phyloP scores from a whole-genome alignment of 2,113 vertebrate genomes.

The Parus major region DNA sequence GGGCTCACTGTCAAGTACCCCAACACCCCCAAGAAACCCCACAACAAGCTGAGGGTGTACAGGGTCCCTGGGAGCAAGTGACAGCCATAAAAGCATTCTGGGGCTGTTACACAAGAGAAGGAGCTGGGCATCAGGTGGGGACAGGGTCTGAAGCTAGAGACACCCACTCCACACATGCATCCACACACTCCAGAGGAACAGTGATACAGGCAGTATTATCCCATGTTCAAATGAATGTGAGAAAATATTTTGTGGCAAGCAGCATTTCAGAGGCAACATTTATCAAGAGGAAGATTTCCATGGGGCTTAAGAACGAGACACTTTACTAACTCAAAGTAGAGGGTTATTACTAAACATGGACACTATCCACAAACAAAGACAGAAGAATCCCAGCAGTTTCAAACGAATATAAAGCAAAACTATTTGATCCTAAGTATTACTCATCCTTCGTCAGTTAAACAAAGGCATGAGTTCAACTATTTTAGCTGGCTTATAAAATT shows the following conservation, averaged over 20 bases:
- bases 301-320: neutral
- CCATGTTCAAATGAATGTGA: neutral
- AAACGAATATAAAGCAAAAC: neutral
- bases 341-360: neutral
- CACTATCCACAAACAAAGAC: neutral
- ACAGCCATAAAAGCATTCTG: neutral
- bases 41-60: neutral
- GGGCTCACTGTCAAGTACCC: neutral
- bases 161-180: neutral
- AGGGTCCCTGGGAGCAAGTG: neutral
- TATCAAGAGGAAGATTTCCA: neutral
- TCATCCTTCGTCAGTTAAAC: neutral
- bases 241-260: neutral
- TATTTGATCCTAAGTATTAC: slow-evolving; percentile 13
- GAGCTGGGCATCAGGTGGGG: neutral
- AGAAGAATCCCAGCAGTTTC: neutral
- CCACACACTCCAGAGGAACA: accelerated
- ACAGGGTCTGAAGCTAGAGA: neutral
- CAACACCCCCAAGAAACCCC: neutral
- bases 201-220: neutral
- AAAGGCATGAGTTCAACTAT: slow-evolving; percentile 28
- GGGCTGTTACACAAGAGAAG: neutral
- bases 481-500: slow-evolving; percentile 18
- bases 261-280: neutral
- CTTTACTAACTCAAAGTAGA: neutral